These are phyloP conservation scores for Hypsibius dujardini DNA, from an alignment of 1,140 invertebrate species.

Conservation along the genomic window DNA sequence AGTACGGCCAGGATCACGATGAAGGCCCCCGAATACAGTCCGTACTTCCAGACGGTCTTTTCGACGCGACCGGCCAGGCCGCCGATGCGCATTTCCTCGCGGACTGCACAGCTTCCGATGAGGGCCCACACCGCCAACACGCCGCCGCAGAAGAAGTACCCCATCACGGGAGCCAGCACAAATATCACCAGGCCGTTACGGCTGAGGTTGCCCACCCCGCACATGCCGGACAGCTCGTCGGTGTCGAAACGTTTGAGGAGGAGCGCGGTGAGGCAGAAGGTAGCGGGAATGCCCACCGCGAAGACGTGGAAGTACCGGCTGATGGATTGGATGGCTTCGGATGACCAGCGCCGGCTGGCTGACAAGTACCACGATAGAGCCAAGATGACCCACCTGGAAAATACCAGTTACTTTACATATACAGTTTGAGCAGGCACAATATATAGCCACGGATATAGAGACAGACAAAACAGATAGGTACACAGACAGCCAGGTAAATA, in stretches of 20 bases:
- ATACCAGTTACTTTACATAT: background rate
- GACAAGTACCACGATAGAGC: background rate
- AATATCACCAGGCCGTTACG: background rate
- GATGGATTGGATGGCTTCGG: background rate
- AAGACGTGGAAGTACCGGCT: background rate
- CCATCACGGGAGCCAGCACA: background rate
- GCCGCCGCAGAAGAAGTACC: background rate
- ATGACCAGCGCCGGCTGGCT: background rate
- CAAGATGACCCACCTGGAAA: background rate
- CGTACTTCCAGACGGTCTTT: too few relatives aligned
- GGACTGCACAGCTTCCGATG: background rate
- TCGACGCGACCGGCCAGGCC: too few relatives aligned
- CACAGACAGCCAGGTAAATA: too few relatives aligned
- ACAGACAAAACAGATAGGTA: too few relatives aligned
- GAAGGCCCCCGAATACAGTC: background rate
- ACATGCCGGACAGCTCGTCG: constrained; percentile 1
- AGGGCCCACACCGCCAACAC: background rate
- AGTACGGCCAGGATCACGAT: background rate
- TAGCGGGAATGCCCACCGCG: background rate
- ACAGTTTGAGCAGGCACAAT: background rate
- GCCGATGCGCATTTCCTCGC: too few relatives aligned
- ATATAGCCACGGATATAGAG: too few relatives aligned
- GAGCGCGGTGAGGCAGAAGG: background rate
- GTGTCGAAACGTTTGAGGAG: background rate
- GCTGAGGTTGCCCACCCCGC: constrained; percentile 3